Evolutionary conservation across 2,113 vertebrate species (phyloP).

Genomic region (Alces alces): DNA sequence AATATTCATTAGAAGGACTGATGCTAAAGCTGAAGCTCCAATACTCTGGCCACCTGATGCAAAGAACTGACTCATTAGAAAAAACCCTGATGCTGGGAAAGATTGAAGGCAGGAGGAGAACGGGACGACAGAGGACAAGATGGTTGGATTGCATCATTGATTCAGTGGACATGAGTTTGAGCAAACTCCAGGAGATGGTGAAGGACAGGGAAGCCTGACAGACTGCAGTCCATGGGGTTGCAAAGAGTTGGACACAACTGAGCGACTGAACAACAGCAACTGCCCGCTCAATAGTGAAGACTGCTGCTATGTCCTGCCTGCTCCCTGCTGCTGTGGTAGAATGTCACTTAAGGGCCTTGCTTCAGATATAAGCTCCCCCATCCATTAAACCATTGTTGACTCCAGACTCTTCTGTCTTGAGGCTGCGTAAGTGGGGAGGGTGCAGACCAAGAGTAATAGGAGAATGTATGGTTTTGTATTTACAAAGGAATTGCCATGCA

Average conservation of each 20-base stretch:
- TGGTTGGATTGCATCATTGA: neutral
- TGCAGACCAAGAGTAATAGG: neutral
- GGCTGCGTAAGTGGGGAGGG: neutral
- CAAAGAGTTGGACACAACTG: neutral
- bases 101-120: neutral
- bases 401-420: neutral
- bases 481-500: neutral
- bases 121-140: neutral
- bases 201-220: neutral
- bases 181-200: neutral
- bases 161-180: neutral
- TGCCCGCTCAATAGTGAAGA: neutral
- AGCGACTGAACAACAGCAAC: accelerated
- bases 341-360: neutral
- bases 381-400: neutral
- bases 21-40: neutral
- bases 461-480: neutral
- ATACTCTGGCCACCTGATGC: neutral
- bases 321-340: neutral
- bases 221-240: neutral
- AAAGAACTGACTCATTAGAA: neutral
- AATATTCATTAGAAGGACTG: neutral
- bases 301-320: neutral
- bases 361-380: neutral
- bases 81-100: neutral